Evolutionary conservation across 2,113 vertebrate genomes (phyloP), one percentile per base, ranked within the genome.

Genomic region (Willisornis vidua): DNA sequence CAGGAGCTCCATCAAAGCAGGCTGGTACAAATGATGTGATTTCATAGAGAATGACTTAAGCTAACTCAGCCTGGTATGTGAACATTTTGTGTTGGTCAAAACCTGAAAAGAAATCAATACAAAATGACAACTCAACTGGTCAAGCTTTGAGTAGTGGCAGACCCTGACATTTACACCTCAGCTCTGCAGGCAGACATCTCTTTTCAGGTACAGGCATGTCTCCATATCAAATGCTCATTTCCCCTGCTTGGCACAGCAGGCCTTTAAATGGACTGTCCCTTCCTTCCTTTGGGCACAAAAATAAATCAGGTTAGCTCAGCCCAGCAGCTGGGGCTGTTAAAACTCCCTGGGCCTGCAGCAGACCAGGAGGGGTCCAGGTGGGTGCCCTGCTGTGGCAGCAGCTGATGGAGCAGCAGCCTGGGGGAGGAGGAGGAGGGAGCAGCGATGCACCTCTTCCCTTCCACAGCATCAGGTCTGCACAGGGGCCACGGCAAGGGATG

Each of bases 1-100:
- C 87, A 87, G 74, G 55, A 95, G n/a, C 55, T 96, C 81, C 82
- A 82, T 95, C 95, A 94, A 82, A 94, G 85, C 71, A 87, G 77
- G 7, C 73, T 70, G 37, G 20, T 85, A 85, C n/a, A 89, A 91
- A 96, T 18, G 41, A 73, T 51, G 58, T 51, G 62, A 79, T 82
- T 93, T 85, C 62, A 83, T 29, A 79, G 23, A 25, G 33, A 89
- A 82, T 51, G 46, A 73, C 77, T 91, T 76, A 76, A 73, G 66
- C 37, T 89, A 94, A 87, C 74, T 81, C 74, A 51, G 5, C 51
- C n/a, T 54, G 35, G 46, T 65, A 57, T 33, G 49, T 79, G 77
- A 94, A 80, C 39, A 57, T 48, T 78, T 81, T 91, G 68, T 58
- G 75, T 83, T 73, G 81, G 91, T 87, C 87, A 89, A 83, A 91